Evolutionary conservation across 64 coral and sea anemone species (phyloP).

Genomic region (Montipora sp.): DNA sequence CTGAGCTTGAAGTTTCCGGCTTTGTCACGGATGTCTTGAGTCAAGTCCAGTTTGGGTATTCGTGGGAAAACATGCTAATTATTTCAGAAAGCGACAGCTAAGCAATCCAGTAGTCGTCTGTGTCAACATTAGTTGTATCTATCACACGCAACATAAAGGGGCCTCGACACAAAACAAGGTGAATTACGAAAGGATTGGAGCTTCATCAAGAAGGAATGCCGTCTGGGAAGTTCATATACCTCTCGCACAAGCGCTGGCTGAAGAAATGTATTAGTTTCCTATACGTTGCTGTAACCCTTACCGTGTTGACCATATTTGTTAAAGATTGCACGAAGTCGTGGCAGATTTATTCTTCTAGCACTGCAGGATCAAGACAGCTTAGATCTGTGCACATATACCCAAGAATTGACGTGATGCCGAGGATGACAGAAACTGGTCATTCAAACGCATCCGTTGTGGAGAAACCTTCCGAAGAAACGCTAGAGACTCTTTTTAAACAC

Average conservation of each 20-base stretch:
- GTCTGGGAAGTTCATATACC: not conserved
- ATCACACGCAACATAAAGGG: not conserved
- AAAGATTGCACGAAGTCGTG: conserved; percentile 7
- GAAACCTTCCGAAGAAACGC: not conserved
- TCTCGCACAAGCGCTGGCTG: not conserved
- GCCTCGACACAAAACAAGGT: not conserved
- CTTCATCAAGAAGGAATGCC: not conserved
- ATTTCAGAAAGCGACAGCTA: not conserved
- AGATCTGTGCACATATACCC: conserved; percentile 14
- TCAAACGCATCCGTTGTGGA: not conserved
- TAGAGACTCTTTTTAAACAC: not conserved
- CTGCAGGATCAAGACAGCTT: conserved; percentile 8
- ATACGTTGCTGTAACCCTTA: not conserved
- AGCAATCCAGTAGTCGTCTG: conserved; percentile 37
- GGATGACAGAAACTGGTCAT: not conserved
- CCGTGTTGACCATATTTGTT: not conserved
- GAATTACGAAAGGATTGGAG: no score
- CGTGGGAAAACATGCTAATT: conserved; percentile 28
- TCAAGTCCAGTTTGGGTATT: not conserved
- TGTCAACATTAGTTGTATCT: not conserved
- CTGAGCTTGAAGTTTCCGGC: not conserved
- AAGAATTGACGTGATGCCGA: not conserved
- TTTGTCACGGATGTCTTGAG: not conserved
- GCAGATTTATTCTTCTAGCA: not conserved
- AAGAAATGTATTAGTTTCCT: not conserved